phyloP scores from a whole-genome alignment of 1,140 invertebrate species.

The Cydia pomonella region DNA sequence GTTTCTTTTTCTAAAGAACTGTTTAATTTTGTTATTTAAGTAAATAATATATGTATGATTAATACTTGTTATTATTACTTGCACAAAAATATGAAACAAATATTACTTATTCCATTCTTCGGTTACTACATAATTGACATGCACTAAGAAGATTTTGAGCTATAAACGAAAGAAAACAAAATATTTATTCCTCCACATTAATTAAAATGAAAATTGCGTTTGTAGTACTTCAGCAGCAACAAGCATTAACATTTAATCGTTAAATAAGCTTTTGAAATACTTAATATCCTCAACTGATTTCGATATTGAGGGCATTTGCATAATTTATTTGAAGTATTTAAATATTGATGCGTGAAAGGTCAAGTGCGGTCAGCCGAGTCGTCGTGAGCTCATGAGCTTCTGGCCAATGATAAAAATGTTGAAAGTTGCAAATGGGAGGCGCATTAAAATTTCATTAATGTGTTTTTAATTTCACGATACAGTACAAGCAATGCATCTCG shows the following conservation, averaged over 20 bases:
- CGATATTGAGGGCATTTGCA: neutral
- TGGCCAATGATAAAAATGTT: neutral
- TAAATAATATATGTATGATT: no score
- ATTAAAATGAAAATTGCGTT: neutral
- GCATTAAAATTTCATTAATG: no score
- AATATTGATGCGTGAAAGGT: conserved; percentile 2
- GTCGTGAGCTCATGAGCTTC: neutral
- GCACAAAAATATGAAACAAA: no score
- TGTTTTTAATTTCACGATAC: no score
- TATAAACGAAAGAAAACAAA: no score
- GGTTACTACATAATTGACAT: no score
- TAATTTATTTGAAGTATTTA: neutral
- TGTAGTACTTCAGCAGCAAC: neutral
- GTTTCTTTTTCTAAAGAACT: no score
- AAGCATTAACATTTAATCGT: neutral
- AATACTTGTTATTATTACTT: no score
- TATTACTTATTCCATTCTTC: no score
- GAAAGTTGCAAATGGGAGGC: neutral
- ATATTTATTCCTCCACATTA: neutral
- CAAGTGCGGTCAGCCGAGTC: neutral
- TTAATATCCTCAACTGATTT: neutral
- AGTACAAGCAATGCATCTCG: no score
- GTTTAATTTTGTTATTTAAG: no score
- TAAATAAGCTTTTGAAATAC: conserved; percentile 16
- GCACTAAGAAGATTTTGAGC: no score